Percentiles rank a stretch among this genome's conserved stretches.
Evolutionary conservation across 1,140 invertebrate genomes (phyloP).

Genomic region (Eubasilissa regina): DNA sequence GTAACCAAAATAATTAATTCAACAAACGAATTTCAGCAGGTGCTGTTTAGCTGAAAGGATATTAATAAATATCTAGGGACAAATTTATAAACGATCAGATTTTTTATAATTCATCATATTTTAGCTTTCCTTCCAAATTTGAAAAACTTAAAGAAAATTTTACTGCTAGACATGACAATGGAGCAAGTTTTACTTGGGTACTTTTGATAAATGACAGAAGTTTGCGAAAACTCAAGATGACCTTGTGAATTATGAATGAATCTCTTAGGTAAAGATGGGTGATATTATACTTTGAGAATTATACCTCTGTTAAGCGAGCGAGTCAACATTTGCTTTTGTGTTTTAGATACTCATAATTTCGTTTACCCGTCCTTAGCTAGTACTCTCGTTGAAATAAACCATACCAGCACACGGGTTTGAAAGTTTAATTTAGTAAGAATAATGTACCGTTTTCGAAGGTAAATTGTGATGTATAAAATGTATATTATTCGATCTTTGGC

Average conservation of each 20-base stretch:
- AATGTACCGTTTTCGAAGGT: too few relatives aligned
- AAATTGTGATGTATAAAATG: too few relatives aligned
- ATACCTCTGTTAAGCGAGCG: not conserved
- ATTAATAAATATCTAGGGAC: too few relatives aligned
- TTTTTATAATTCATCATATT: not conserved
- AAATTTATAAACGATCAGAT: too few relatives aligned
- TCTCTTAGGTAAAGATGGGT: not conserved
- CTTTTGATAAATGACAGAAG: slow-evolving; percentile 37
- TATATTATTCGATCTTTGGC: too few relatives aligned
- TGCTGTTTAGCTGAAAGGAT: too few relatives aligned
- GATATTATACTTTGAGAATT: not conserved
- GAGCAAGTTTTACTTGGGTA: not conserved
- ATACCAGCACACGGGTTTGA: too few relatives aligned
- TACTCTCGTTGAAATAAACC: not conserved
- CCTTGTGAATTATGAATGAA: slow-evolving; percentile 5
- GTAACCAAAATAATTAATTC: too few relatives aligned
- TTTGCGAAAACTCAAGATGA: slow-evolving; percentile 14
- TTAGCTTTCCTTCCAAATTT: slow-evolving; percentile 1
- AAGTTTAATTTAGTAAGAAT: too few relatives aligned
- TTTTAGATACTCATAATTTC: not conserved
- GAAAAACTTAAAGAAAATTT: slow-evolving; percentile 15
- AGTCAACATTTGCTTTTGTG: slow-evolving; percentile 26
- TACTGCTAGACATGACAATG: not conserved
- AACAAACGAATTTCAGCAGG: too few relatives aligned
- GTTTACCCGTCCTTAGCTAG: not conserved